Percentiles rank a stretch among this genome's conserved stretches.
Evolutionary conservation across 2,797 vertebrate species (phyloP).

Genomic region (Decapterus maruadsi): DNA sequence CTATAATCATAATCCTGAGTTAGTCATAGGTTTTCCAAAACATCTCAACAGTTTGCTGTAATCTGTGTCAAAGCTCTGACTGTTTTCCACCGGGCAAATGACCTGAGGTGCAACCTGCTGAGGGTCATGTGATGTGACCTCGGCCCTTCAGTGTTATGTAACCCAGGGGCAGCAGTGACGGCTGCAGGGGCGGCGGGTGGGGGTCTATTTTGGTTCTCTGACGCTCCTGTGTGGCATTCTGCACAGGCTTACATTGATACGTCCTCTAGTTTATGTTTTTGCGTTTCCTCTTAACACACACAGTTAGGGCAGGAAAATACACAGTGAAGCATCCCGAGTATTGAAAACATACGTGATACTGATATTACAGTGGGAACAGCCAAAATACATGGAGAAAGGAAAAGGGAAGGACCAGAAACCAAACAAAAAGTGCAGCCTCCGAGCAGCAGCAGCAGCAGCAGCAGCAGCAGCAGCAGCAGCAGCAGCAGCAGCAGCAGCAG

Average conservation of each 20-base stretch:
- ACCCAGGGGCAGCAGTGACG: constrained; percentile 41
- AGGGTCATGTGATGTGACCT: constrained; percentile 64
- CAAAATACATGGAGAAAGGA: constrained; percentile 44
- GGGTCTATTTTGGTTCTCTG: constrained; percentile 63
- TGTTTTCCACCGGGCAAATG: constrained; percentile 28
- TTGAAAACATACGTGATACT: constrained; percentile 35
- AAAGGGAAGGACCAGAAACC: constrained; percentile 46
- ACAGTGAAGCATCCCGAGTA: constrained; percentile 13
- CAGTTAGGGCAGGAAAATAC: constrained; percentile 10
- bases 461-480: too few species aligned
- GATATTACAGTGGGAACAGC: constrained; percentile 26
- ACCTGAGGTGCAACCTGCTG: constrained; percentile 52
- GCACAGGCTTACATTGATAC: constrained; percentile 34
- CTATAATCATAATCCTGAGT: too few species aligned
- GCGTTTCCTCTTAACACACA: constrained; percentile 39
- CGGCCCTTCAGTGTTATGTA: constrained; percentile 59
- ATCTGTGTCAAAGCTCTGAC: too few species aligned
- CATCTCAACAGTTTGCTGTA: too few species aligned
- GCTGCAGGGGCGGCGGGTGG: constrained; percentile 10
- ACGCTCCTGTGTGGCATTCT: constrained; percentile 71
- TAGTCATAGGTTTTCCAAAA: too few species aligned
- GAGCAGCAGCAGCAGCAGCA: background rate
- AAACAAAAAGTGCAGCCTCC: constrained; percentile 33
- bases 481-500: too few species aligned
- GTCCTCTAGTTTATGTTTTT: constrained; percentile 41